Evolutionary conservation across 1,140 invertebrate species (phyloP).

Genomic region (Grapholita molesta): DNA sequence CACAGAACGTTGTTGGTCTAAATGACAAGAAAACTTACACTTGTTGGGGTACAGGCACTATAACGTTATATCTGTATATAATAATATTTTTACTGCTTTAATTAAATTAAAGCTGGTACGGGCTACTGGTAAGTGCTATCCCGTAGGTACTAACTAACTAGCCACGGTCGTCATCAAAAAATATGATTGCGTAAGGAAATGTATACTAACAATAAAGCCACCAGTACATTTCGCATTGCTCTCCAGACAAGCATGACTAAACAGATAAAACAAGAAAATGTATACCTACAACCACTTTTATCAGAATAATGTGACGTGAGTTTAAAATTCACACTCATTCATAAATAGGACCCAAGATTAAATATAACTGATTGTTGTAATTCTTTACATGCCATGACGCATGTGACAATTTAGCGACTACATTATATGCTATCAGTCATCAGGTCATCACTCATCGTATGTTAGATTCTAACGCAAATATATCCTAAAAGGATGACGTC

Average conservation of each 20-base stretch:
- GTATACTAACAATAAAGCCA: too few species aligned
- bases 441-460: not conserved
- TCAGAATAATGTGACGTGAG: not conserved
- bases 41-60: too few species aligned
- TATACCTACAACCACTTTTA: not conserved
- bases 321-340: conserved; percentile 1
- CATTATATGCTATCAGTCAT: not conserved
- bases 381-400: conserved; percentile 1
- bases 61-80: too few species aligned
- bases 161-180: too few species aligned
- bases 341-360: not conserved
- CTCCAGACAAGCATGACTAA: not conserved
- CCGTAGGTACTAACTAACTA: too few species aligned
- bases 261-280: not conserved
- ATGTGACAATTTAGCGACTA: not conserved
- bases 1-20: too few species aligned
- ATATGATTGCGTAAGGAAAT: too few species aligned
- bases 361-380: not conserved
- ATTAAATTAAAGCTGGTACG: too few species aligned
- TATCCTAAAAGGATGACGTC: conserved; percentile 1
- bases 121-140: too few species aligned
- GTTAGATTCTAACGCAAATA: not conserved
- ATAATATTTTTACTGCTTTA: too few species aligned
- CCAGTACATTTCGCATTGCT: too few species aligned
- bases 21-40: too few species aligned